Evolutionary conservation across 2,797 vertebrate genomes (phyloP), one percentile per base, ranked within the genome.

Genomic region (Salarias fasciatus): DNA sequence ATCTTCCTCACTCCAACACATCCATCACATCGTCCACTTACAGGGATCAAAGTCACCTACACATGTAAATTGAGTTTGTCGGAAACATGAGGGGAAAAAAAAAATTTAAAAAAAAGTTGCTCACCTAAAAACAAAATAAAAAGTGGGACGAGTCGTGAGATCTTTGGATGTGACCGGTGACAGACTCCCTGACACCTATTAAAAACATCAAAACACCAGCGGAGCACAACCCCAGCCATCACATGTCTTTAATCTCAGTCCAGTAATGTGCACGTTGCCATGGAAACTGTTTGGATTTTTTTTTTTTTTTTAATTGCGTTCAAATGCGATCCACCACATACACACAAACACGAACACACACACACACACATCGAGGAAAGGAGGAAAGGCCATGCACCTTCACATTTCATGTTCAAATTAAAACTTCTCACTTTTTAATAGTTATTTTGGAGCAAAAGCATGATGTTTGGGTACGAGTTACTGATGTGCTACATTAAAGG

Each of bases 211-310:
- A 79, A 80, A 75, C 59, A 51, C 7, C 24, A 1, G 11, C 53
- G 28, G 63, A 0, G 7, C 18, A 11, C 12, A 38, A 85, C 64
- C 36, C 56, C 47, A 53, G 53, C 63, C 36, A 56, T 5, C 50
- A 40, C 15, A 11, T 38, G 14, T 58, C 61, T 72, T 48, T 67
- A 68, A 52, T 72, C 62, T 69, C 65, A 5, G 64, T 44, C 46
- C 41, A 48, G 37, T 31, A 53, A 76, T 44, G 57, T 35, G 47
- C 30, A 54, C 2, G 82, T 89, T 86, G 51, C 85, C 82, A 87
- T 87, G 75, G 85, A 77, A 89, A 89, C 83, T 12, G 35, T 51
- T 81, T 49, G 36, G 53, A 69, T 72, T 46, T 78, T 62, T 24
- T 24, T 35, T 35, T 35, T 35, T 35, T 31, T 60, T 69, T 49